phyloP scores from a whole-genome alignment of 2,888 invertebrate genomes.

The Cheilosia vernalis region DNA sequence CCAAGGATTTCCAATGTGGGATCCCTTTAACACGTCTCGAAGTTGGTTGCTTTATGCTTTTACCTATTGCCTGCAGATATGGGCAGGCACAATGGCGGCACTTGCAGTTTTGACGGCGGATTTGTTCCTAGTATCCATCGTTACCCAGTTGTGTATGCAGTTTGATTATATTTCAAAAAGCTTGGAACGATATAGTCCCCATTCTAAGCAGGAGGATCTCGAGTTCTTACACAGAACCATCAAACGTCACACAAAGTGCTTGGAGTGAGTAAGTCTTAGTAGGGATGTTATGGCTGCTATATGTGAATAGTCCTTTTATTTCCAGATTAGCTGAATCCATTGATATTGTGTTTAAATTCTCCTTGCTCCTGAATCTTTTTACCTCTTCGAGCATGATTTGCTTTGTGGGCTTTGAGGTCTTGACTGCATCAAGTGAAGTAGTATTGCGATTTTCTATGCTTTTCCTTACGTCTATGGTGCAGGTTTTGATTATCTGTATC shows the following conservation, averaged over 20 bases:
- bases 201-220: slow-evolving; percentile 69
- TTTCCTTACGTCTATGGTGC: slow-evolving; percentile 78
- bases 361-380: slow-evolving; percentile 80
- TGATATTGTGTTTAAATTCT: slow-evolving; percentile 77
- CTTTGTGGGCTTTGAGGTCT: slow-evolving; percentile 81
- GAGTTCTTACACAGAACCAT: slow-evolving; percentile 76
- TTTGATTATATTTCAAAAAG: slow-evolving; percentile 78
- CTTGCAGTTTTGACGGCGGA: slow-evolving; percentile 79
- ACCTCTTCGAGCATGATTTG: slow-evolving; percentile 81
- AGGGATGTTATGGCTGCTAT: neutral
- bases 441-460: slow-evolving; percentile 79
- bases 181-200: slow-evolving; percentile 73
- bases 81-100: slow-evolving; percentile 78
- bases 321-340: slow-evolving; percentile 78
- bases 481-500: slow-evolving; percentile 80
- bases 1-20: slow-evolving; percentile 80
- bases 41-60: slow-evolving; percentile 69
- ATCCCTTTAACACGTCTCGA: slow-evolving; percentile 78
- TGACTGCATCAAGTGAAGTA: slow-evolving; percentile 78
- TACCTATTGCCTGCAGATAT: slow-evolving; percentile 77
- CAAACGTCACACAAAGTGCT: slow-evolving; percentile 78
- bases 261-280: slow-evolving; percentile 77
- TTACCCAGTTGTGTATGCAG: slow-evolving; percentile 80
- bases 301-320: neutral
- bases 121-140: slow-evolving; percentile 78